Base-by-base conservation (phyloP, 1,140 invertebrate species). In the Drosophila santomea region DNA sequence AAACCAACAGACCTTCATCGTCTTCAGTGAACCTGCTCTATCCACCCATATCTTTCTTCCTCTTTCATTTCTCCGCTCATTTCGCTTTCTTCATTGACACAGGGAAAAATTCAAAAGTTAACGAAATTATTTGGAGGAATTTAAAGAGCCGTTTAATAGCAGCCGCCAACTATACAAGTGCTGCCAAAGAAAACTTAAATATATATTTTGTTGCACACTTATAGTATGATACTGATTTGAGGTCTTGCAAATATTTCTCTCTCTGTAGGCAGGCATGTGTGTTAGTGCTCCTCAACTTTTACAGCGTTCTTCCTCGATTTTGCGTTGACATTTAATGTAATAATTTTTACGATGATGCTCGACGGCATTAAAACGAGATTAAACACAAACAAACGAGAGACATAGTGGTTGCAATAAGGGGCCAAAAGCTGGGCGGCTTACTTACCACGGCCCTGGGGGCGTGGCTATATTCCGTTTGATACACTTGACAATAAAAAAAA, bases 311-410 rank as follows among this genome's bases (percentile, higher is more conserved):
- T 61, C 28, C 57, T 50, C 51, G 48, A 60, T 51, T 78, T 62
- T 88, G 83, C 83, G 84, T 83, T 86, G 83, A 86, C 83, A 86
- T 86, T 86, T 88, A 86, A 86, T 86, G 83, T 86, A 86, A 86
- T 86, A 86, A 86, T 86, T 86, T 86, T 86, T 86, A 86, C 84
- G 83, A 86, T 86, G 83, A 89, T 86, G 83, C 83, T 86, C 83
- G 75, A 88, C 79, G 83, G 83, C 83, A 86, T 86, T 86, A 86
- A 86, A 86, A 86, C 83, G 75, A 86, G 83, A 86, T 86, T 86
- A 86, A 86, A 86, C 83, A 86, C 83, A 86, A 86, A 88, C 82
- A 86, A 86, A 78, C 74, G 83, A 79, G 78, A 66, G 62, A 50
- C 52, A 64, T 50, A 74, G 71, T 74, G 66, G 66, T 55, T 50